Conservation (phyloP, 2,888 invertebrate genomes). For the Acleris emargana region DNA sequence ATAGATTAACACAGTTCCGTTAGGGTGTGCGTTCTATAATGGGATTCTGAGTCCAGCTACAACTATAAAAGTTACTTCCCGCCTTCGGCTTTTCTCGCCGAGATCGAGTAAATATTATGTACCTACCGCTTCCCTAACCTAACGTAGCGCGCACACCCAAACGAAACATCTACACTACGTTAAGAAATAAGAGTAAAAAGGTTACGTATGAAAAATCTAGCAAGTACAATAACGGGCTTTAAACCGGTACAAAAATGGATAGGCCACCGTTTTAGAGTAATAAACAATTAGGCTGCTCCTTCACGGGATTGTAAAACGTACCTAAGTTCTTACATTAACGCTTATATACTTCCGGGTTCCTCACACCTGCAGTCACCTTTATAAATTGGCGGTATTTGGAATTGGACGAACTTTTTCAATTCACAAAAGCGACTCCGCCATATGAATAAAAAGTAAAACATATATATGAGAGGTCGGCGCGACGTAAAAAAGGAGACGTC, state of each 20-base stretch:
- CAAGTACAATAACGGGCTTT: constrained; percentile 50
- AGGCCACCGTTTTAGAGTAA: constrained; percentile 47
- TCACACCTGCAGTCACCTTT: constrained; percentile 52
- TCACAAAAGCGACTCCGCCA: not conserved
- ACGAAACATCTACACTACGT: constrained; percentile 46
- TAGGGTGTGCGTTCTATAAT: constrained; percentile 44
- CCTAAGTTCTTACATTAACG: constrained; percentile 53
- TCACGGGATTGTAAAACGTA: constrained; percentile 48
- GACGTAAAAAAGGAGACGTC: not conserved
- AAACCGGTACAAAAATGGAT: constrained; percentile 43
- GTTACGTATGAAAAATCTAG: constrained; percentile 71
- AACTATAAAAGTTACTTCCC: not conserved
- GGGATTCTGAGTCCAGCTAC: constrained; percentile 30
- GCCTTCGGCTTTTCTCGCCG: not conserved
- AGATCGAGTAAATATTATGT: not conserved
- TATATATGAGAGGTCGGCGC: not conserved
- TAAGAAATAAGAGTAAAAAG: constrained; percentile 64
- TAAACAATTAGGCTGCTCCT: constrained; percentile 43
- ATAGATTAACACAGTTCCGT: constrained; percentile 43
- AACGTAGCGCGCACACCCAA: constrained; percentile 18
- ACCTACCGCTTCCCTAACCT: not conserved
- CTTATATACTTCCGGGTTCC: constrained; percentile 63
- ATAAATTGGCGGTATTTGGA: constrained; percentile 41
- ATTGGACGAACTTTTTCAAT: constrained; percentile 25
- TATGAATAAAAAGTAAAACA: not conserved